Evolutionary conservation across 2,888 invertebrate genomes (phyloP).

Genomic region (Plebejus melissa): DNA sequence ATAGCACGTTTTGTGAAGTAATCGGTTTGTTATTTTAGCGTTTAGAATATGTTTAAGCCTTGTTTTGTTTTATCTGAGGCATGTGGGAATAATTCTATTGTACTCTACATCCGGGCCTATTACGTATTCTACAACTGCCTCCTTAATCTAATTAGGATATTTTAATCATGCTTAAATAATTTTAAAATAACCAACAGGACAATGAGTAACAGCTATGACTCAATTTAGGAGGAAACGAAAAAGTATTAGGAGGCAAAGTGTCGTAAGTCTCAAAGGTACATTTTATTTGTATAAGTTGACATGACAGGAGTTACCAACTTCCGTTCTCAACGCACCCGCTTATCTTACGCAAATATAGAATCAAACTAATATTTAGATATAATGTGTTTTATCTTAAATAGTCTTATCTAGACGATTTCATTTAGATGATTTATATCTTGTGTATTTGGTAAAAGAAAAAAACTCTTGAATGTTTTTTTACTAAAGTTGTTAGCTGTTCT

Average conservation of each 20-base stretch:
- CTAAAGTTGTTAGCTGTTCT: not conserved
- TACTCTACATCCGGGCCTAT: conserved; percentile 72
- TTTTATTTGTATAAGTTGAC: conserved; percentile 56
- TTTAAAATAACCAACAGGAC: not conserved
- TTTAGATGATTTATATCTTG: conserved; percentile 30
- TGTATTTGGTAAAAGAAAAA: conserved; percentile 26
- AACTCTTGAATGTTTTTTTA: not conserved
- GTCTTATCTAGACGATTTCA: conserved; percentile 30
- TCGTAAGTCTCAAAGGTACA: conserved; percentile 39
- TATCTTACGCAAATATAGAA: conserved; percentile 71
- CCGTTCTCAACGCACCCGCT: conserved; percentile 63
- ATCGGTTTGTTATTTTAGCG: conserved; percentile 76
- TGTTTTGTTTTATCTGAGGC: conserved; percentile 74
- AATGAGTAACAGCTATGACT: not conserved
- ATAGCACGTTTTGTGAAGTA: conserved; percentile 66
- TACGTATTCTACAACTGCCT: conserved; percentile 52
- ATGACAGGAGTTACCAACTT: conserved; percentile 56
- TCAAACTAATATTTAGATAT: conserved; percentile 52
- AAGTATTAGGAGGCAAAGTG: conserved; percentile 32
- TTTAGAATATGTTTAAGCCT: conserved; percentile 70
- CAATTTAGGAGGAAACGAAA: not conserved
- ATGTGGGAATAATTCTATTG: conserved; percentile 79
- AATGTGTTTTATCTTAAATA: conserved; percentile 43
- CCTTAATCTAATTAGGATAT: conserved; percentile 11
- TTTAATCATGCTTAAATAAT: not conserved